Evolutionary conservation across 2,797 vertebrate species (phyloP).

Genomic region (Eulemur mongoz): DNA sequence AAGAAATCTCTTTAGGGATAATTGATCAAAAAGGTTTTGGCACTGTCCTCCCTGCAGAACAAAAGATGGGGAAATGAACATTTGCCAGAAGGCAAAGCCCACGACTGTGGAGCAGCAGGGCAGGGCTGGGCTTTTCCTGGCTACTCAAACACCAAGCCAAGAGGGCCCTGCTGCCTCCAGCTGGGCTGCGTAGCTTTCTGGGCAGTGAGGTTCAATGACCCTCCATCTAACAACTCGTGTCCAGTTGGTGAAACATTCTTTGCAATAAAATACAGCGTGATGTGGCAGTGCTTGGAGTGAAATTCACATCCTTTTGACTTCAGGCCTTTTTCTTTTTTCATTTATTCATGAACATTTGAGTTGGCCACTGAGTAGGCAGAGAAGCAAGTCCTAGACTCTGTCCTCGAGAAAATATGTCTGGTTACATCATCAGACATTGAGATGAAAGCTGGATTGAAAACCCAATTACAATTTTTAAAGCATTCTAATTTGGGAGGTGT

Average conservation of each 20-base stretch:
- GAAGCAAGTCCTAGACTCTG: not conserved
- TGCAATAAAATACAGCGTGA: not conserved
- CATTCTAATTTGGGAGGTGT: not conserved
- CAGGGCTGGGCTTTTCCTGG: not conserved
- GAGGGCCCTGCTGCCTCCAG: not conserved
- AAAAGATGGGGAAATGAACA: not conserved
- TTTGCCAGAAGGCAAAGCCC: not conserved
- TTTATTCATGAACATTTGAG: not conserved
- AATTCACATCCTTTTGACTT: not conserved
- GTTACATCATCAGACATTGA: not conserved
- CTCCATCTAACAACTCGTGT: not conserved
- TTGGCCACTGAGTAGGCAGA: not conserved
- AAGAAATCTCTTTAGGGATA: not conserved
- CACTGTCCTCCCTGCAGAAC: not conserved
- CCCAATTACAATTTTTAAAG: not conserved
- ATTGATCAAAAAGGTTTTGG: not conserved
- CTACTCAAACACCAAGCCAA: not conserved
- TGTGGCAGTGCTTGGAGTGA: not conserved
- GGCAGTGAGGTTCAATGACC: not conserved
- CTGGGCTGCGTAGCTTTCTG: not conserved
- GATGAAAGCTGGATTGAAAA: not conserved
- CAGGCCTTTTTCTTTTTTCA: not conserved
- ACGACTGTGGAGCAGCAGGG: not conserved
- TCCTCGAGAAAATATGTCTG: not conserved
- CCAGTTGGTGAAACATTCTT: conserved; percentile 10